A percentile compares a stretch with the other conserved stretches of the same genome.
phyloP scores from a whole-genome alignment of 2,113 vertebrate genomes.

The Oncorhynchus mykiss region DNA sequence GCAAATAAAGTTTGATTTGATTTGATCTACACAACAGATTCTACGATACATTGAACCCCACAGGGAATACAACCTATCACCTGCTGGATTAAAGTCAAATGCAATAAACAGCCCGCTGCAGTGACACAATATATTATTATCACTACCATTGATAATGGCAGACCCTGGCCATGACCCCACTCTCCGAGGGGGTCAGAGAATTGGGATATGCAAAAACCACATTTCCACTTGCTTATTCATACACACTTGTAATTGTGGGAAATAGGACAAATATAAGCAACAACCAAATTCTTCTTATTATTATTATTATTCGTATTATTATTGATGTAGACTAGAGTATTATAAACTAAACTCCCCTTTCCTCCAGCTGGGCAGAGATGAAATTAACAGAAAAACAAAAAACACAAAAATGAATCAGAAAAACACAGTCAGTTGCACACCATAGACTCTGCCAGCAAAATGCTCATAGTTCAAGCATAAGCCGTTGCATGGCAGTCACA shows the following conservation, averaged over 20 bases:
- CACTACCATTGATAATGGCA: not conserved
- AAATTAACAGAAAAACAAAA: not conserved
- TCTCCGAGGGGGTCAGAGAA: too few species aligned
- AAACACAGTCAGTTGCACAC: not conserved
- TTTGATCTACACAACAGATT: too few species aligned
- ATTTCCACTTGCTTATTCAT: too few species aligned
- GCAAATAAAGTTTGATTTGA: too few species aligned
- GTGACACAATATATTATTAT: not conserved
- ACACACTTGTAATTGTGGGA: too few species aligned
- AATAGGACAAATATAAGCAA: too few species aligned
- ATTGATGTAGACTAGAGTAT: not conserved
- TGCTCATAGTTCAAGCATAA: not conserved
- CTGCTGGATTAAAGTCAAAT: not conserved
- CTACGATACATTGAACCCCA: too few species aligned
- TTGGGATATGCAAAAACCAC: too few species aligned
- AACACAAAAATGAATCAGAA: not conserved
- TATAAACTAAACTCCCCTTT: not conserved
- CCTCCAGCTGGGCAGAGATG: not conserved
- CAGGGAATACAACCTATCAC: not conserved
- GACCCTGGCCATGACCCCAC: too few species aligned
- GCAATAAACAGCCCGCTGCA: not conserved
- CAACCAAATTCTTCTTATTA: too few species aligned
- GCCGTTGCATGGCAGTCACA: not conserved
- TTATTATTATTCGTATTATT: too few species aligned
- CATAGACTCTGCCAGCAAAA: too few species aligned